Evolutionary conservation across 2,113 vertebrate species (phyloP).

Genomic region (Lathamus discolor): DNA sequence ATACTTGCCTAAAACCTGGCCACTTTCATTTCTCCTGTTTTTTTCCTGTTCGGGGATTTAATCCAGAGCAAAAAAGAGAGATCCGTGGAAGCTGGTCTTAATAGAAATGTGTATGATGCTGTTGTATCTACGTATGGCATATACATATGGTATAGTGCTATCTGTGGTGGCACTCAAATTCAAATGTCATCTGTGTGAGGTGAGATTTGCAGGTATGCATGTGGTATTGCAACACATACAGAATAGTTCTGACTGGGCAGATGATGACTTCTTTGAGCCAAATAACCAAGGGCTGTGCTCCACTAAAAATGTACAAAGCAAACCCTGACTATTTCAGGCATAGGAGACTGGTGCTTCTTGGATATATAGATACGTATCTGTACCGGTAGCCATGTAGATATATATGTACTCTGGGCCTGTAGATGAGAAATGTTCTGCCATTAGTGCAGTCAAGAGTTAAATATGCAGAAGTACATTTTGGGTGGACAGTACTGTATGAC

Average conservation of each 20-base stretch:
- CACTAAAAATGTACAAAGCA: neutral
- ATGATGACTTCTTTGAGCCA: neutral
- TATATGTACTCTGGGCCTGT: neutral
- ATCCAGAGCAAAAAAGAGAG: neutral
- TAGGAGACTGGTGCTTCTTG: slow-evolving; percentile 9
- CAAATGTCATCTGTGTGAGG: neutral
- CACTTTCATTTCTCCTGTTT: neutral
- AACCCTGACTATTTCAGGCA: neutral
- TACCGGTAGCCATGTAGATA: neutral
- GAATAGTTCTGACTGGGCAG: neutral
- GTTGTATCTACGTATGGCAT: neutral
- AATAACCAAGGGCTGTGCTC: slow-evolving; percentile 34
- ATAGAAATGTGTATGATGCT: neutral
- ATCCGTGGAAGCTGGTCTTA: neutral
- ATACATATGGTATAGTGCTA: neutral
- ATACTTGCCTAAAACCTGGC: neutral
- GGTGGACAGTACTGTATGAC: neutral
- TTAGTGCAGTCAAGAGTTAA: neutral
- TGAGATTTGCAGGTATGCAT: neutral
- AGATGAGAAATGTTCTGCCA: neutral
- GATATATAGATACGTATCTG: neutral
- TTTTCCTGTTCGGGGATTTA: neutral
- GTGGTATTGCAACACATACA: neutral
- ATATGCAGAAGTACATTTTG: neutral
- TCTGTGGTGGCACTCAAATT: neutral